Base-by-base conservation (phyloP, 2,797 vertebrate species). In the Lacerta bilineata region DNA sequence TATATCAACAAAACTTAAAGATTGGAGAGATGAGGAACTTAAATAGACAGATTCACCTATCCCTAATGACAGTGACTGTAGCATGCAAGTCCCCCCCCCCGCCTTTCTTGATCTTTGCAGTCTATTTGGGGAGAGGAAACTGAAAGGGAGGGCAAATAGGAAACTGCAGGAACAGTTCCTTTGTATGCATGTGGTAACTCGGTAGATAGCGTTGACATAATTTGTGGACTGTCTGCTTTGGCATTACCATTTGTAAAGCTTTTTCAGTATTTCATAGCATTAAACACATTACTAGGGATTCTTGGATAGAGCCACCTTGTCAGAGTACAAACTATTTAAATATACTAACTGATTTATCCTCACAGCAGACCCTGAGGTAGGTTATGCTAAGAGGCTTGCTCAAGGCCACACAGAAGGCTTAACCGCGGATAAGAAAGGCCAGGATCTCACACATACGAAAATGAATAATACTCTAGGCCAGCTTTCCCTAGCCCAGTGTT, bases 1-100 rank as follows among this genome's bases (percentile, higher is more conserved):
- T 17, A 61, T 23, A 18, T 61, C 23, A 61, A 61, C 61, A 64
- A 64, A 64, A 64, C 20, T 64, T 23, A 64, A 18, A 61, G 61
- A 18, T 0, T 64, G 61, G 61, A 64, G 20, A 7, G 23, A 64
- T 2, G 2, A 64, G 59, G 20, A 61, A 61, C 59, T 61, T 18
- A 61, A 61, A 61, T 5, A 61, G 20, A 64, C 20, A 64, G 5
- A 64, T 64, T 64, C 61, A 64, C 5, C 61, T 23, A 64, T 7
- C 20, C 61, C 20, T 7, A 64, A 64, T 23, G 20, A 64, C 17
- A 64, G 61, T 64, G 20, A 64, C 61, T 64, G 61, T 23, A 23
- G 61, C 1, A 1, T 64, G 61, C 2, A 64, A 61, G 20, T 5
- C 5, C 1, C 1, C 1, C 20, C 7, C 20, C 20, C 18, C 20